Conservation (phyloP, 2,113 vertebrate genomes). For the human region GRCh38 chr1:219680001-219680500, state of each 20-base stretch:
- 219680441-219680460: neutral
- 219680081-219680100: no score
- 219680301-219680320: neutral
- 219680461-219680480: neutral
- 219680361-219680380: neutral
- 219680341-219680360: neutral
- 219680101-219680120: neutral
- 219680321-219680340: neutral
- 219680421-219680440: neutral
- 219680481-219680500: slow-evolving; percentile 30
- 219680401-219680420: neutral
- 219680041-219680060: neutral
- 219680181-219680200: neutral
- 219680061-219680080: neutral
- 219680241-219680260: neutral
- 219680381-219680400: neutral
- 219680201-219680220: neutral
- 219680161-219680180: neutral
- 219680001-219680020: neutral
- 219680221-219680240: neutral
- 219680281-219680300: neutral
- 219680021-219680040: neutral
- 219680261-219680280: neutral
- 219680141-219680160: neutral
- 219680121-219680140: neutral